Percentiles rank a stretch among this genome's conserved stretches.
Conservation (phyloP, 92 coral and sea anemone genomes). For the Anthopleura xanthogrammica region DNA sequence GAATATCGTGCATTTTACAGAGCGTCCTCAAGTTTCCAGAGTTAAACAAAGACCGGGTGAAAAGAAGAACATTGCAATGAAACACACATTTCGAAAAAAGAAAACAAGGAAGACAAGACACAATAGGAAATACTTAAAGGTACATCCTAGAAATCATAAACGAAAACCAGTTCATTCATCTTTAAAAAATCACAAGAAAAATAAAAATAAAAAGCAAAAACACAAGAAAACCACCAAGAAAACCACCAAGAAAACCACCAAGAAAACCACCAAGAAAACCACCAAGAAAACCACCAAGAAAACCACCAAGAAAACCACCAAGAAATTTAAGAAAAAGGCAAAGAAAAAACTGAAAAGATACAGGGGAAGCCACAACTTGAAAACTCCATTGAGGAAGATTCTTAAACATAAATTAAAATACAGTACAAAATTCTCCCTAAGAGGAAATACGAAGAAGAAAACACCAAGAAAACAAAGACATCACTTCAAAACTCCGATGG, state of each 20-base stretch:
- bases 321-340: background rate
- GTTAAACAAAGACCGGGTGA: conserved; percentile 28
- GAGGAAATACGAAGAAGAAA: no score
- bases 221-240: background rate
- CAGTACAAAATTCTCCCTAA: no score
- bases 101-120: background rate
- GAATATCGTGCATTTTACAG: conserved; percentile 61
- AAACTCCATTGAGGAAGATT: no score
- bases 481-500: conserved; percentile 40
- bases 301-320: background rate
- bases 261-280: background rate
- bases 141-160: background rate
- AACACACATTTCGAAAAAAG: background rate
- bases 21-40: conserved; percentile 12
- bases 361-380: background rate
- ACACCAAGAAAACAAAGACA: background rate
- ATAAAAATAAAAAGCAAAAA: background rate
- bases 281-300: no score
- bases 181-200: background rate
- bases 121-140: background rate
- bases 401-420: no score
- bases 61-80: background rate
- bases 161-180: background rate
- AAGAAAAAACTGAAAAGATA: conserved; percentile 7
- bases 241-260: background rate